Conservation (phyloP, 2,113 vertebrate species). For the Acrocephalus kingi region DNA sequence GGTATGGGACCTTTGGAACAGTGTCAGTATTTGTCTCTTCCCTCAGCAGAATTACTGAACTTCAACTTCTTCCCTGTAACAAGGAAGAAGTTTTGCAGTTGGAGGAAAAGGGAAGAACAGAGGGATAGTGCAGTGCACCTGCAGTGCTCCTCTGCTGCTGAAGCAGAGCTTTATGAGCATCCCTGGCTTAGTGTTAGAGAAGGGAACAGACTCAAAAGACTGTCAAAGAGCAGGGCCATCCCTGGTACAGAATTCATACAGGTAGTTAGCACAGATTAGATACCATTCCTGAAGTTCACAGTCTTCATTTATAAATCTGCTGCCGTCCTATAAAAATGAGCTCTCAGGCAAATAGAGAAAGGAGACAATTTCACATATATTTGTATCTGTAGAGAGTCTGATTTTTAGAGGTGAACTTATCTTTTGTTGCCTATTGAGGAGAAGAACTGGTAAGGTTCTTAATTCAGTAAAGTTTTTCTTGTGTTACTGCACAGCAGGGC, state of each 20-base stretch:
- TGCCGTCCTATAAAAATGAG: neutral
- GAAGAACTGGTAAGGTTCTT: neutral
- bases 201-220: neutral
- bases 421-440: neutral
- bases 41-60: neutral
- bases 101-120: neutral
- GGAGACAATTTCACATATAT: neutral
- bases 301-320: neutral
- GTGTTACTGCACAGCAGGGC: neutral
- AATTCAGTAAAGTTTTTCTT: neutral
- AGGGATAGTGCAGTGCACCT: fast-evolving
- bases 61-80: neutral
- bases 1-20: fast-evolving
- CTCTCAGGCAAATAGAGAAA: neutral
- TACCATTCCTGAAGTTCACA: neutral
- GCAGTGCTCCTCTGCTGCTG: neutral
- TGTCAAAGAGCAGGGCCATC: neutral
- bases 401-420: neutral
- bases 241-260: neutral
- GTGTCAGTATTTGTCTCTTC: neutral
- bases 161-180: neutral
- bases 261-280: neutral
- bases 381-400: neutral
- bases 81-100: neutral
- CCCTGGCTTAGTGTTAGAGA: neutral